These are phyloP conservation scores for Peromyscus aztecus DNA, from an alignment of 2,797 vertebrate species.

Conservation along the genomic window DNA sequence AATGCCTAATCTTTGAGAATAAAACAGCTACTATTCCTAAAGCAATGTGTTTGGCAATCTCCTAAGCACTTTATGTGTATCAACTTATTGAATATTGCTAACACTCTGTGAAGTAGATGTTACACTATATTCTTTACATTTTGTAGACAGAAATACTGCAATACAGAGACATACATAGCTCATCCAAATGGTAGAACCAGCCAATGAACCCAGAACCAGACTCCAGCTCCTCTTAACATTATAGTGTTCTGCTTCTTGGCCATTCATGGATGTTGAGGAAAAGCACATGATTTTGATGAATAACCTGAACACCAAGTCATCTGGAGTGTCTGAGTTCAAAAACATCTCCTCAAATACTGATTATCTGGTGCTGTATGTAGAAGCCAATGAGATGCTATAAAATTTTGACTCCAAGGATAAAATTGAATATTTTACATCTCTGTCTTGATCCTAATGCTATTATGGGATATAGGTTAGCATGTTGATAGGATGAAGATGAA, in stretches of 20 bases:
- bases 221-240: background rate
- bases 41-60: background rate
- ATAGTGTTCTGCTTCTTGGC: background rate
- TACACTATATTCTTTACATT: background rate
- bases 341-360: background rate
- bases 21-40: slow-evolving; percentile 50
- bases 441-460: background rate
- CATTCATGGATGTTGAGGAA: background rate
- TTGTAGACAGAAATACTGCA: background rate
- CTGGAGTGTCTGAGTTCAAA: background rate
- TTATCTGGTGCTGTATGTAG: background rate
- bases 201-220: background rate
- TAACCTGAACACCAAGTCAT: background rate
- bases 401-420: background rate
- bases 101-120: background rate
- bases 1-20: slow-evolving; percentile 23
- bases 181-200: background rate
- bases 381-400: background rate
- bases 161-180: background rate
- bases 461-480: background rate
- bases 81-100: slow-evolving; percentile 1
- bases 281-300: background rate
- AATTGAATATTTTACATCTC: background rate
- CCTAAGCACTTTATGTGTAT: background rate
- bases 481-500: background rate